A percentile compares a stretch with the other conserved stretches of the same genome.
Conservation (phyloP, 2,888 invertebrate genomes). For the Drosophila lutescens region DNA sequence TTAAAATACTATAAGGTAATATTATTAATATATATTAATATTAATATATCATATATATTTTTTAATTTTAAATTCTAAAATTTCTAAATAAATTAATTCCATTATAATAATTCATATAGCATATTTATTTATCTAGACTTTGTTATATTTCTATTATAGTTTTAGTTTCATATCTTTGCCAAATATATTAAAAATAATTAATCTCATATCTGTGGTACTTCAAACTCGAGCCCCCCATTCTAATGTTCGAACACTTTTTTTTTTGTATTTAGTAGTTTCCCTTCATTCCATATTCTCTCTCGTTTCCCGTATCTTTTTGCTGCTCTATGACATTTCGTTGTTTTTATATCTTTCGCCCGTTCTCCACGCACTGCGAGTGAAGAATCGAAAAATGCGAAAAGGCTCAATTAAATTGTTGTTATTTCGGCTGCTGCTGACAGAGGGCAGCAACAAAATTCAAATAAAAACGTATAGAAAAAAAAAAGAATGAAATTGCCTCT, state of each 20-base stretch:
- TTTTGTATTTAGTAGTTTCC: conserved; percentile 36
- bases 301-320: conserved; percentile 12
- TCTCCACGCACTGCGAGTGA: conserved; percentile 64
- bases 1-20: too few relatives aligned
- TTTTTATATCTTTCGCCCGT: conserved; percentile 13
- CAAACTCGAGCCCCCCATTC: not conserved
- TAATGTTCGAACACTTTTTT: not conserved
- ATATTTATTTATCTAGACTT: too few relatives aligned
- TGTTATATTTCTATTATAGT: too few relatives aligned
- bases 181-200: not conserved
- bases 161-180: too few relatives aligned
- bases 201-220: not conserved
- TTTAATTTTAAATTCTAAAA: too few relatives aligned
- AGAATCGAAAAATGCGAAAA: conserved; percentile 57
- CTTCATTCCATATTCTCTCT: conserved; percentile 30
- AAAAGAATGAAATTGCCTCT: conserved; percentile 59
- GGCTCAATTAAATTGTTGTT: conserved; percentile 64
- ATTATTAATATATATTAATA: too few relatives aligned
- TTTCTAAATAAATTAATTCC: too few relatives aligned
- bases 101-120: too few relatives aligned
- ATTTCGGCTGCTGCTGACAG: conserved; percentile 25
- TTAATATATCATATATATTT: too few relatives aligned
- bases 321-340: conserved; percentile 42
- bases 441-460: conserved; percentile 15
- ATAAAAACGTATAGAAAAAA: conserved; percentile 23